Evolutionary conservation across 2,113 vertebrate species (phyloP).

Genomic region (Origma solitaria): DNA sequence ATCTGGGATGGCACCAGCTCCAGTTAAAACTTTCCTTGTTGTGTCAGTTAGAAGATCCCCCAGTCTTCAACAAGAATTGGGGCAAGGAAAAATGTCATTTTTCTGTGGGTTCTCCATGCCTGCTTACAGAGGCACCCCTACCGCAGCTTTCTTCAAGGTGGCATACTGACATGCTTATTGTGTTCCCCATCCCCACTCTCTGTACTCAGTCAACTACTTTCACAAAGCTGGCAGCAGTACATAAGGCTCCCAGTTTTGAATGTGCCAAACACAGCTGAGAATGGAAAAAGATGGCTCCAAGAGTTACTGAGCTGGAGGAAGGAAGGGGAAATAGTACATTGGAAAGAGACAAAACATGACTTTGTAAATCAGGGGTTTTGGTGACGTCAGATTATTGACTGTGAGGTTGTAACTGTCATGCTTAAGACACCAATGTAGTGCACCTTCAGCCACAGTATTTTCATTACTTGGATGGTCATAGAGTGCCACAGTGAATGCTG

Average conservation of each 20-base stretch:
- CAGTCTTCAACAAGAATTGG: neutral
- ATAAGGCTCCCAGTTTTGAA: neutral
- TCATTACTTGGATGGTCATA: neutral
- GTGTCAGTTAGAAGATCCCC: neutral
- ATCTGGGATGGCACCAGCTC: neutral
- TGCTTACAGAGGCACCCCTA: neutral
- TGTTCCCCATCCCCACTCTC: rapidly evolving
- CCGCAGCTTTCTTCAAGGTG: neutral
- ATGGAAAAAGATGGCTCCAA: neutral
- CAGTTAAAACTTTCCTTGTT: neutral
- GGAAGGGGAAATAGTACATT: neutral
- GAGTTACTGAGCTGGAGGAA: neutral
- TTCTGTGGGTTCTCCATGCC: neutral
- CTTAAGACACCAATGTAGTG: neutral
- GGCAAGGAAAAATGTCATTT: neutral
- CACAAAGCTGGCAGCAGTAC: neutral
- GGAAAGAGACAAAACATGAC: neutral
- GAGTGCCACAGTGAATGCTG: neutral
- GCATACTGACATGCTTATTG: neutral
- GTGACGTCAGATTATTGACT: neutral
- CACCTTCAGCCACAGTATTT: neutral
- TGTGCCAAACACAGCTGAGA: neutral
- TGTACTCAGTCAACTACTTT: neutral
- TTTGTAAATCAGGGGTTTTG: neutral
- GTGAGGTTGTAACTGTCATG: neutral